These are phyloP conservation scores for Mastacembelus armatus DNA, from an alignment of 2,797 vertebrate species.

Conservation along the genomic window DNA sequence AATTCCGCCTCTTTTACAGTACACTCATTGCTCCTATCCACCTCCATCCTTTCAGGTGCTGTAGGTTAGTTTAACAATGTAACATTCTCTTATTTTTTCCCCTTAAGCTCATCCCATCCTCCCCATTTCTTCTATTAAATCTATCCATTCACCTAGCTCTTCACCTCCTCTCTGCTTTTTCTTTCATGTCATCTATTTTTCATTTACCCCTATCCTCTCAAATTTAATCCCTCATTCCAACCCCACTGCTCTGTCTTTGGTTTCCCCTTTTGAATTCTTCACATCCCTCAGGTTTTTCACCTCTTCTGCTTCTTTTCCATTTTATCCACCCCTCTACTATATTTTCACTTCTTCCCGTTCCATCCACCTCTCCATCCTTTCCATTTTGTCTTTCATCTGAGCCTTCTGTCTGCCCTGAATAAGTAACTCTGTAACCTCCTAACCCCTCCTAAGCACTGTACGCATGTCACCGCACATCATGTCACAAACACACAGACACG, in stretches of 20 bases:
- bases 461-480: slow-evolving; percentile 64
- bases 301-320: background rate
- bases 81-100: background rate
- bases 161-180: background rate
- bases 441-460: slow-evolving; percentile 48
- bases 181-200: slow-evolving; percentile 1
- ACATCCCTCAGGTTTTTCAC: slow-evolving; percentile 1
- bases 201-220: slow-evolving; percentile 7
- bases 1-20: too few relatives aligned
- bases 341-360: background rate
- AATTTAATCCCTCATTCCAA: slow-evolving; percentile 5
- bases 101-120: background rate
- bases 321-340: slow-evolving; percentile 13
- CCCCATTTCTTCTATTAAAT: background rate
- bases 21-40: background rate
- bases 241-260: background rate
- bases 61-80: background rate
- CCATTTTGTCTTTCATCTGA: background rate
- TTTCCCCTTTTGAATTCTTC: slow-evolving; percentile 7
- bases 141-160: background rate
- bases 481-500: slow-evolving; percentile 38
- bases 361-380: background rate
- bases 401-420: slow-evolving; percentile 20
- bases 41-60: background rate
- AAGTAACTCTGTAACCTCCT: slow-evolving; percentile 58